A percentile compares a stretch with the other conserved stretches of the same genome.
These are phyloP conservation scores for Edolisoma coerulescens DNA, from an alignment of 2,113 vertebrate species.

Conservation along the genomic window DNA sequence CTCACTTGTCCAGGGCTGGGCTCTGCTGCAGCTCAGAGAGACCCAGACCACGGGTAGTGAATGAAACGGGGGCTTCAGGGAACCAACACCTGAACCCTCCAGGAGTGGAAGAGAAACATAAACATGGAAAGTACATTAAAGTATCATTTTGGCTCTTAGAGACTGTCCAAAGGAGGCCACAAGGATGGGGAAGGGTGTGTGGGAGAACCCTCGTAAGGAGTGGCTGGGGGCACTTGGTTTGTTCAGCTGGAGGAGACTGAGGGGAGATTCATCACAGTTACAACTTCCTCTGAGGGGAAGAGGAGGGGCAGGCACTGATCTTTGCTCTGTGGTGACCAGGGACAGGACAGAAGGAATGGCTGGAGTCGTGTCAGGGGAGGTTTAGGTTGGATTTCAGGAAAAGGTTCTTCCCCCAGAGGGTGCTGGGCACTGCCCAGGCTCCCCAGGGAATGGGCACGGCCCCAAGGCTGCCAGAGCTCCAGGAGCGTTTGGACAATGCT, in stretches of 20 bases:
- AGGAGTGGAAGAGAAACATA: neutral
- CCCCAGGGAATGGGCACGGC: neutral
- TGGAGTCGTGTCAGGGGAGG: neutral
- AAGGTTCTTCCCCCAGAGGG: neutral
- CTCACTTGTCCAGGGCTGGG: neutral
- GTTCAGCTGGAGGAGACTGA: neutral
- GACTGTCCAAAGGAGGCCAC: neutral
- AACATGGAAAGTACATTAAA: neutral
- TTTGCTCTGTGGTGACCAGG: neutral
- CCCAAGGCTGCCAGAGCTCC: neutral
- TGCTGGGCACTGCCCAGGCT: neutral
- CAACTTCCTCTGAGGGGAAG: neutral
- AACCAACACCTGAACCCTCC: neutral
- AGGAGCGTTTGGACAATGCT: accelerated
- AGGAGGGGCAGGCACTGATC: neutral
- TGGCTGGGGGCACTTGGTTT: neutral
- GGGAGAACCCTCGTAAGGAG: neutral
- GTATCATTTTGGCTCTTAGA: neutral
- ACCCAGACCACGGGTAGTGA: accelerated
- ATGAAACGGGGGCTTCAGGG: neutral
- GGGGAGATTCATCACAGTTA: neutral
- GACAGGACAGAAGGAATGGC: accelerated
- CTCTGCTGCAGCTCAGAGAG: neutral
- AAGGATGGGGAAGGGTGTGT: neutral
- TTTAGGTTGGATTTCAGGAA: accelerated